These are phyloP conservation scores for Simalia tracyae DNA, from an alignment of 2,797 vertebrate genomes.

Conservation along the genomic window DNA sequence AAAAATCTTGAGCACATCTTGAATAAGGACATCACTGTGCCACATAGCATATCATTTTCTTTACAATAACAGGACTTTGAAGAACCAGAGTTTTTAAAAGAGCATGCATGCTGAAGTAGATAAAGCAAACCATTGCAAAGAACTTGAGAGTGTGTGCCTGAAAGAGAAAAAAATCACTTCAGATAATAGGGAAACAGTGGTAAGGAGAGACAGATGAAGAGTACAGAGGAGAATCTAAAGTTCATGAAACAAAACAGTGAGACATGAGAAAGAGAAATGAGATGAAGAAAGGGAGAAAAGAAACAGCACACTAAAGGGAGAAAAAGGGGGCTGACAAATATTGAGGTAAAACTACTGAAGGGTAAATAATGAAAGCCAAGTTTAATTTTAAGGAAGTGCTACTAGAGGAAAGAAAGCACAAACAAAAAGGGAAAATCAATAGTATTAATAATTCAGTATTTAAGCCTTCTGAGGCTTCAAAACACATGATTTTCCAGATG, in stretches of 20 bases:
- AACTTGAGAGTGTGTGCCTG: not conserved
- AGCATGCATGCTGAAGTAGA: not conserved
- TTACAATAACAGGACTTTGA: constrained; percentile 5
- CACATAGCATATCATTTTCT: not conserved
- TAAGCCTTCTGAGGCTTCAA: not conserved
- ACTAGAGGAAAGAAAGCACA: not conserved
- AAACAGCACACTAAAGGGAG: not conserved
- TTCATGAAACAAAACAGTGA: not conserved
- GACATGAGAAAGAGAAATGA: not conserved
- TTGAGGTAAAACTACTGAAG: not conserved
- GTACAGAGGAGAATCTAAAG: not conserved
- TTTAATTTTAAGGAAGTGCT: not conserved
- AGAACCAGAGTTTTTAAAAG: not conserved
- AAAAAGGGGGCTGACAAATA: not conserved
- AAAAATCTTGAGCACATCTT: not conserved
- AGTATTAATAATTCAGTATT: not conserved
- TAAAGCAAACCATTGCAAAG: not conserved
- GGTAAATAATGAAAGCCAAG: constrained; percentile 26
- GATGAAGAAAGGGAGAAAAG: not conserved
- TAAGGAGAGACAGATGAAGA: not conserved
- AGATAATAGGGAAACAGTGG: not conserved
- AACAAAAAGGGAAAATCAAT: not conserved
- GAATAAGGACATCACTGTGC: not conserved
- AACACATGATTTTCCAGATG: too few relatives aligned
- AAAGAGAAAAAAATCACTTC: not conserved